Conservation (phyloP, 2,113 vertebrate genomes). For the Nibea albiflora region DNA sequence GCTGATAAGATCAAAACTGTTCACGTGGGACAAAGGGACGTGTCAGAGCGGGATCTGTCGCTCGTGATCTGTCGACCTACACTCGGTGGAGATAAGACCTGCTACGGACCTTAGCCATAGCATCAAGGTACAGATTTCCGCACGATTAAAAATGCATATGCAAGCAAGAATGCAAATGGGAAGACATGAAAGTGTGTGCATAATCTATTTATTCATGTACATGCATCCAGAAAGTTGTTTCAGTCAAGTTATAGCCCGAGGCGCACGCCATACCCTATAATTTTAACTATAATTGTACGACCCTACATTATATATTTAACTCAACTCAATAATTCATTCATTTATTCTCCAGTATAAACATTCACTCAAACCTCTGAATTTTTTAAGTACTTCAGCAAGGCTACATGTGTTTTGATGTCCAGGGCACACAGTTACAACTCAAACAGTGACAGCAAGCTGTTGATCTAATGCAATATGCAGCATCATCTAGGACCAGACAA, state of each 20-base stretch:
- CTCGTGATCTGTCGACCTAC: slow-evolving; percentile 42
- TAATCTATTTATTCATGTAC: no score
- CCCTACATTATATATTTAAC: slow-evolving; percentile 17
- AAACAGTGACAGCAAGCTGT: neutral
- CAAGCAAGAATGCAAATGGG: neutral
- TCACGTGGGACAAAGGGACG: neutral
- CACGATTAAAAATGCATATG: slow-evolving; percentile 9
- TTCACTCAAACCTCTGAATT: neutral
- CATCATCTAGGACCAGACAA: neutral
- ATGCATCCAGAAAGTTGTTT: no score
- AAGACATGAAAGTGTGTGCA: neutral
- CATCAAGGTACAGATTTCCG: slow-evolving; percentile 52
- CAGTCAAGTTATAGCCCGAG: neutral
- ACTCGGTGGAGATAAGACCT: slow-evolving; percentile 6
- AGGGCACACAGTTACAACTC: neutral
- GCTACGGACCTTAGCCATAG: neutral
- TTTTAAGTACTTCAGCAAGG: neutral
- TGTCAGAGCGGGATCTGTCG: slow-evolving; percentile 3
- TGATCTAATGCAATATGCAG: neutral
- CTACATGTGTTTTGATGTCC: slow-evolving; percentile 20
- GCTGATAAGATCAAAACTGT: neutral
- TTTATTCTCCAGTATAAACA: neutral
- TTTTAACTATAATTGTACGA: neutral
- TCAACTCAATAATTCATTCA: slow-evolving; percentile 10
- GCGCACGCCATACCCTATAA: neutral